Percentiles rank a stretch among this genome's conserved stretches.
Evolutionary conservation across 2,888 invertebrate genomes (phyloP).

Genomic region (Campaea margaritaria): DNA sequence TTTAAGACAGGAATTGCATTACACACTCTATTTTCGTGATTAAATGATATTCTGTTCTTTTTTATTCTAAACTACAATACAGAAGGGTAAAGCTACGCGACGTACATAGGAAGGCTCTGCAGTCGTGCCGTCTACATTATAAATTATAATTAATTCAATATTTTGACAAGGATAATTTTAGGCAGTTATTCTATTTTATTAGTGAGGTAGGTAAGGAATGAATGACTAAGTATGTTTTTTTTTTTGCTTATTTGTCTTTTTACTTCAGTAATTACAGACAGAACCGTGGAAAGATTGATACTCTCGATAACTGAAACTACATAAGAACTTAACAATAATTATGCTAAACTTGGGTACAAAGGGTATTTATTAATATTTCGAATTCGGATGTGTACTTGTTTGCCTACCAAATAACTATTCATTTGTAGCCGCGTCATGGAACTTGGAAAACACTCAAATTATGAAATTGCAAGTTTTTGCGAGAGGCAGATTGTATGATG

Average conservation of each 20-base stretch:
- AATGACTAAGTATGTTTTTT: no score
- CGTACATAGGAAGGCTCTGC: background rate
- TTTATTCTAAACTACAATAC: no score
- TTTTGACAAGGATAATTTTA: no score
- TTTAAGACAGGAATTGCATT: no score
- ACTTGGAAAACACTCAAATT: conserved; percentile 22
- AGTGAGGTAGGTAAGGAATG: no score
- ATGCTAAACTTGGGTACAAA: conserved; percentile 21
- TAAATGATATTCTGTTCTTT: no score
- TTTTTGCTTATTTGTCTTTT: no score
- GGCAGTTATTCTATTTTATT: no score
- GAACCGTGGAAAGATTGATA: conserved; percentile 8
- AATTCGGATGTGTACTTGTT: conserved; percentile 37
- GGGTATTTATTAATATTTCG: conserved; percentile 32
- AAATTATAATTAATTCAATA: background rate
- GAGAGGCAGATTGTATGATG: conserved; percentile 1
- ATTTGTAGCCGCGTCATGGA: conserved; percentile 28
- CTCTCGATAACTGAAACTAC: background rate
- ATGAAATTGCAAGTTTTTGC: conserved; percentile 8
- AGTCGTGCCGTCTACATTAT: background rate
- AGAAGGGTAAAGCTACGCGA: no score
- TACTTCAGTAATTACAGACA: background rate
- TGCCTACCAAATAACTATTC: background rate
- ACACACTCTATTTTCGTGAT: no score
- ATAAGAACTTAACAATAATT: conserved; percentile 15